Evolutionary conservation across 1,140 invertebrate species (phyloP).

Genomic region (Drosophila grimshawi): DNA sequence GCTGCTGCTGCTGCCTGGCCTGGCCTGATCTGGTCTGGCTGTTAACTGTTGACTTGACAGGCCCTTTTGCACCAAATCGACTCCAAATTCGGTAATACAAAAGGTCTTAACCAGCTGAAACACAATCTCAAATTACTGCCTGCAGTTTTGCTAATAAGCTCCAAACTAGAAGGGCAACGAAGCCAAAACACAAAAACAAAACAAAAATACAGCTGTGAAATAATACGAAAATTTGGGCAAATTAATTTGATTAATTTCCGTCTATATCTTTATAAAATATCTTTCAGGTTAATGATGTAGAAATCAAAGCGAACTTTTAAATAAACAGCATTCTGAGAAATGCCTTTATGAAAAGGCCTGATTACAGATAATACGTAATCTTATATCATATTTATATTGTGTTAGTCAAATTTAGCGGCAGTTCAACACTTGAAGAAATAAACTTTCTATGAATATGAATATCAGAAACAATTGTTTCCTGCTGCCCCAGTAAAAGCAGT

Average conservation of each 20-base stretch:
- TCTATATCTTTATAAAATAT: neutral
- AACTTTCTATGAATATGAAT: slow-evolving; percentile 50
- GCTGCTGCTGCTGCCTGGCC: neutral
- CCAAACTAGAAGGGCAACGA: neutral
- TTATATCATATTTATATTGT: too few relatives aligned
- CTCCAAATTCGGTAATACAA: slow-evolving; percentile 32
- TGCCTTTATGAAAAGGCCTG: too few relatives aligned
- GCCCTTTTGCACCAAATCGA: slow-evolving; percentile 36
- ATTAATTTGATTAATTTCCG: slow-evolving; percentile 3
- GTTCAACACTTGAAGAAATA: slow-evolving; percentile 73
- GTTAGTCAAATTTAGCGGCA: slow-evolving; percentile 74
- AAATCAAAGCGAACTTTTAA: too few relatives aligned
- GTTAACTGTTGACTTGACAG: slow-evolving; percentile 49
- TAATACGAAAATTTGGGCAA: neutral
- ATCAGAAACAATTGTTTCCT: neutral
- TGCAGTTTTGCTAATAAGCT: slow-evolving; percentile 21
- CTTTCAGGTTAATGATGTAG: too few relatives aligned
- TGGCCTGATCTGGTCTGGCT: neutral
- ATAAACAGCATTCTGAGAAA: too few relatives aligned
- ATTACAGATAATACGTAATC: too few relatives aligned
- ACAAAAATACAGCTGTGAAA: neutral
- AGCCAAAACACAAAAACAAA: neutral
- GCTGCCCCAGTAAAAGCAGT: too few relatives aligned
- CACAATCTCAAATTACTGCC: slow-evolving; percentile 8
- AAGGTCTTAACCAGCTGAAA: slow-evolving; percentile 14